phyloP scores from a whole-genome alignment of 2,888 invertebrate species.

The Ethmia dodecea region DNA sequence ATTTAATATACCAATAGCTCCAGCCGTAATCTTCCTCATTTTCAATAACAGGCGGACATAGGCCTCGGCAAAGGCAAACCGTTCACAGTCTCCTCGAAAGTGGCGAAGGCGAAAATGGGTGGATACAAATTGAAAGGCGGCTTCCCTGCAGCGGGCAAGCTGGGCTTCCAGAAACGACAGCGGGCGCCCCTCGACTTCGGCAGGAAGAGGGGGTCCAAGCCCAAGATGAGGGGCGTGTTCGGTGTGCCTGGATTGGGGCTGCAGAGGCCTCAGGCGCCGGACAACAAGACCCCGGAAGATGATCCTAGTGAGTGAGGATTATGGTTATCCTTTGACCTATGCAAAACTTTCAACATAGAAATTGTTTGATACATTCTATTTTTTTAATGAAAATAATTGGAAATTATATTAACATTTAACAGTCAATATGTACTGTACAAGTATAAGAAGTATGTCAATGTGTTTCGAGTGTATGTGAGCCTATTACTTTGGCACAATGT shows the following conservation, averaged over 20 bases:
- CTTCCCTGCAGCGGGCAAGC: conserved; percentile 79
- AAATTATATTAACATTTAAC: too few species aligned
- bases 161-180: conserved; percentile 85
- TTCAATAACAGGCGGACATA: conserved; percentile 76
- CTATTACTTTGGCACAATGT: too few species aligned
- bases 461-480: too few species aligned
- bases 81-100: conserved; percentile 83
- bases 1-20: too few species aligned
- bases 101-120: conserved; percentile 87
- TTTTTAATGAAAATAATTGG: too few species aligned
- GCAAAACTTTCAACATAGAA: too few species aligned
- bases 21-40: conserved; percentile 16
- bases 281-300: conserved; percentile 66
- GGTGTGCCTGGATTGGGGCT: conserved; percentile 88
- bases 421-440: too few species aligned
- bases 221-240: conserved; percentile 91
- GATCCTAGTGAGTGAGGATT: conserved; percentile 53
- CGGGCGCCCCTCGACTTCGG: conserved; percentile 84
- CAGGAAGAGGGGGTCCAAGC: conserved; percentile 90
- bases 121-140: conserved; percentile 82
- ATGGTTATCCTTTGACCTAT: neutral
- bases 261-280: conserved; percentile 81
- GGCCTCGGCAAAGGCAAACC: conserved; percentile 90
- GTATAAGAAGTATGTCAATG: too few species aligned
- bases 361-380: too few species aligned